These are phyloP conservation scores for Calliscelio sp. DNA, from an alignment of 2,888 invertebrate genomes.

Conservation along the genomic window DNA sequence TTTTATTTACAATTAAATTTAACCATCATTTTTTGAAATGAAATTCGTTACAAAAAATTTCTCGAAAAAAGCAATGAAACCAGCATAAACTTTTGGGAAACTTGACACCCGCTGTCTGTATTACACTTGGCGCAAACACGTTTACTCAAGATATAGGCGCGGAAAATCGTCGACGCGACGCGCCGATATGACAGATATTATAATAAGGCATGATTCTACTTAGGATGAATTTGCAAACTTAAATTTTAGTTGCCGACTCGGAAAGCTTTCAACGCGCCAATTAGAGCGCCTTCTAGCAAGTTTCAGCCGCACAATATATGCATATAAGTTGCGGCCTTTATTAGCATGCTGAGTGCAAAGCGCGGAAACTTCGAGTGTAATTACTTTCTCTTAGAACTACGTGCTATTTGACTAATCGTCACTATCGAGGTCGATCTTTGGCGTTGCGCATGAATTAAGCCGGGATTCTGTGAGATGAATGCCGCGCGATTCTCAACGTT, in stretches of 20 bases:
- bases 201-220: slow-evolving; percentile 65
- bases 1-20: no score
- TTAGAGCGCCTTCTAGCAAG: slow-evolving; percentile 70
- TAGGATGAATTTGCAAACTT: slow-evolving; percentile 77
- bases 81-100: no score
- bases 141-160: slow-evolving; percentile 37
- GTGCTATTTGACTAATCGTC: slow-evolving; percentile 74
- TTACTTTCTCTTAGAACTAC: slow-evolving; percentile 75
- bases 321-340: slow-evolving; percentile 73
- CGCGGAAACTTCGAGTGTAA: slow-evolving; percentile 73
- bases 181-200: slow-evolving; percentile 66
- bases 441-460: slow-evolving; percentile 67
- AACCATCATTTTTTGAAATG: no score
- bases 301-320: slow-evolving; percentile 71
- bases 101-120: not conserved
- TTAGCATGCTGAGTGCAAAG: slow-evolving; percentile 74
- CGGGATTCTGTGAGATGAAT: slow-evolving; percentile 67
- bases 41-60: no score
- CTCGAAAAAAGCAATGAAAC: no score
- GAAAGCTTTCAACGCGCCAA: slow-evolving; percentile 74
- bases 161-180: slow-evolving; percentile 45
- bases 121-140: slow-evolving; percentile 10
- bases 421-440: slow-evolving; percentile 73
- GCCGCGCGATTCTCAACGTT: slow-evolving; percentile 57
- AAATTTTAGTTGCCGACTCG: slow-evolving; percentile 75